phyloP scores from a whole-genome alignment of 2,888 invertebrate species.

The Adelphocoris suturalis region DNA sequence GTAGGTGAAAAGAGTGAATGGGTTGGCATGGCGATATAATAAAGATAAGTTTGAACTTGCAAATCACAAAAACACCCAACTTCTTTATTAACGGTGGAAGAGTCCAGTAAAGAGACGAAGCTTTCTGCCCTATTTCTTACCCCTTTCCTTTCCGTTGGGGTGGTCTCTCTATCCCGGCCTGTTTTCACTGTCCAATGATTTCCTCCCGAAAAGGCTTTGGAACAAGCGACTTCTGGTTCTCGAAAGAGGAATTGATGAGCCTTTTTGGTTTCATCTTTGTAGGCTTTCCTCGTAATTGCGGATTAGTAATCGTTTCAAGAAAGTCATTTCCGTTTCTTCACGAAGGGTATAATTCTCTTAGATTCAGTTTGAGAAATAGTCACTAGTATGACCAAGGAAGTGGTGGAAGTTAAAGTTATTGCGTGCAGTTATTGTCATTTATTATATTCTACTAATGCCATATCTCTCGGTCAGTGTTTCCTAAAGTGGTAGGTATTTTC shows the following conservation, averaged over 20 bases:
- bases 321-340: too few species aligned
- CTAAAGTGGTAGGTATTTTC: too few species aligned
- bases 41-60: conserved; percentile 58
- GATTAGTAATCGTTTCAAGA: too few species aligned
- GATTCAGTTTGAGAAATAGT: too few species aligned
- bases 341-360: too few species aligned
- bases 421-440: too few species aligned
- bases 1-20: conserved; percentile 27
- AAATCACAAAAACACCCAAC: conserved; percentile 51
- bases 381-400: too few species aligned
- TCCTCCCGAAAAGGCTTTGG: conserved; percentile 6
- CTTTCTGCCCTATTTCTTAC: conserved; percentile 17
- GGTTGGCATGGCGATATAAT: conserved; percentile 50
- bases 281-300: too few species aligned
- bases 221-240: conserved; percentile 6
- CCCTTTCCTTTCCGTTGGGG: background rate
- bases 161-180: background rate
- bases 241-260: background rate
- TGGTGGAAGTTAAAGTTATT: too few species aligned
- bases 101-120: background rate
- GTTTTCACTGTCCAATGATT: background rate
- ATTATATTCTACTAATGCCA: too few species aligned
- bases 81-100: conserved; percentile 49
- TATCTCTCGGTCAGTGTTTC: too few species aligned
- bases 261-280: background rate